Conservation (phyloP, 2,113 vertebrate genomes). For the Siphamia tubifer region DNA sequence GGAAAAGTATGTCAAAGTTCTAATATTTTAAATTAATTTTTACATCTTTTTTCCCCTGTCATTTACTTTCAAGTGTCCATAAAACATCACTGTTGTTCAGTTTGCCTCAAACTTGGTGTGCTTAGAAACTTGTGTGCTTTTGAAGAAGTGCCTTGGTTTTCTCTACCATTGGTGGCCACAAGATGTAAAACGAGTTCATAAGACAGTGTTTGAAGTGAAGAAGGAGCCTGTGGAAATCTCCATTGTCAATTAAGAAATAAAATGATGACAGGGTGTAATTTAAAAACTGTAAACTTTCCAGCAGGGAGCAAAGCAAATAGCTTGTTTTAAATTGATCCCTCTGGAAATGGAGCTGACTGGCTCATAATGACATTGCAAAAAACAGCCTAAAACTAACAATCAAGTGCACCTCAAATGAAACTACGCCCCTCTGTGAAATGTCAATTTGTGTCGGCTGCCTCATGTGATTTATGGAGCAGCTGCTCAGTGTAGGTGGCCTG, state of each 20-base stretch:
- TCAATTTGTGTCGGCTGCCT: conserved; percentile 37
- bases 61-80: too few species aligned
- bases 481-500: not conserved
- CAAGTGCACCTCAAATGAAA: conserved; percentile 34
- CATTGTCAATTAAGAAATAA: conserved; percentile 23
- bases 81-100: too few species aligned
- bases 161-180: not conserved
- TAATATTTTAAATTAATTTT: too few species aligned
- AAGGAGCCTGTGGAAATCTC: too few species aligned
- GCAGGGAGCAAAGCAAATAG: conserved; percentile 15
- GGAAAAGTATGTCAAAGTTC: too few species aligned
- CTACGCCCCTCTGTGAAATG: conserved; percentile 33
- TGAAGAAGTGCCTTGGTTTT: not conserved
- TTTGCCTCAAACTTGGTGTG: too few species aligned
- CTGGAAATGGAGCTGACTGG: conserved; percentile 16
- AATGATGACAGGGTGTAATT: conserved; percentile 38
- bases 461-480: conserved; percentile 34
- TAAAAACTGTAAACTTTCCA: conserved; percentile 36
- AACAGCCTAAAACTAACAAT: conserved; percentile 54
- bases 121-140: conserved; percentile 9
- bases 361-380: conserved; percentile 33
- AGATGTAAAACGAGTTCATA: not conserved
- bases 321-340: conserved; percentile 51
- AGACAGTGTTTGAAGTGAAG: too few species aligned
- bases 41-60: too few species aligned